Base-by-base conservation (phyloP, 2,797 vertebrate genomes). In the Catostomus latipinnis region DNA sequence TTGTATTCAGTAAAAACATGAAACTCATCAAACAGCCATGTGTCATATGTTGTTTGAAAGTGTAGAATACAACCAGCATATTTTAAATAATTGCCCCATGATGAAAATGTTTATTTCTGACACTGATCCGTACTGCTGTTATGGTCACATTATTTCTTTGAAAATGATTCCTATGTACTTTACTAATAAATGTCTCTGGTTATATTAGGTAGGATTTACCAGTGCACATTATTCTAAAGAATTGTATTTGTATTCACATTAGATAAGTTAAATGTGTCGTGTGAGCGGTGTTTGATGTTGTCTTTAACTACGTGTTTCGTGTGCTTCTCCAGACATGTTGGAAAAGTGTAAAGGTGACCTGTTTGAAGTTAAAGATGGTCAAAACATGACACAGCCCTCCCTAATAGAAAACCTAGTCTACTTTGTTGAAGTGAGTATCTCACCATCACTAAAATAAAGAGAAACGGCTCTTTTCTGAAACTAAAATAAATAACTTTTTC, bases 401-500 rank as follows among this genome's bases (percentile, higher is more conserved):
- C 85, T 96, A 84, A 92, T 99, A 94, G 96, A 99, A 93, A 98
- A 95, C 85, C 89, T 98, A 12, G 93, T 97, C 90, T 98, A 97
- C 94, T 98, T 99, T 89, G 93, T 96, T 16, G 98, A 99, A 97
- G 98, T 98, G 89, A 91, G 91, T 78, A 4, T 0, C 14, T 13
- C 50, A 1, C 12, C 7, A 2, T 68, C 11, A 2, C 14, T 34
- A 3, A 9, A 10, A 63, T 57, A 6, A 5, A 52, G 1, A 18
- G 3, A 50, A 49, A 34, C 9, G 4, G 9, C 22, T 62, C 10
- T 54, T 6, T 52, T 46, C 6, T 45, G 8, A 5, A 13, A 62
- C 22, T 65, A 7, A n/a, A 49, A 10, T 66, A 0, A 4, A 13
- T 11, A 10, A 0, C 5, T 6, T 18, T 1, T 48, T 8, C 12